These are phyloP conservation scores for Polydrusus cervinus DNA, from an alignment of 2,888 invertebrate genomes.

Conservation along the genomic window DNA sequence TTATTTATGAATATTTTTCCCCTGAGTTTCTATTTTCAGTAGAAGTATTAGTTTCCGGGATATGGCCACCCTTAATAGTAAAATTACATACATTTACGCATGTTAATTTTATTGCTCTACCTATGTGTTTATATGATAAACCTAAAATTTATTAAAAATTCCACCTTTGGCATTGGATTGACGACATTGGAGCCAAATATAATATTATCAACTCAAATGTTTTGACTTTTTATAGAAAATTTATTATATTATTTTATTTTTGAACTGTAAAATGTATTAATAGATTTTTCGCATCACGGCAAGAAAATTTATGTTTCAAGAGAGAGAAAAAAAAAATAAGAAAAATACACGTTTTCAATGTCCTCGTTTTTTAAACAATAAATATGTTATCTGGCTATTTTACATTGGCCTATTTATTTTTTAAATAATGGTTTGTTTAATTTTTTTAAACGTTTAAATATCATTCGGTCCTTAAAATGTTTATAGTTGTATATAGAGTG, in stretches of 20 bases:
- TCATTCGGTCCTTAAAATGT: conserved; percentile 12
- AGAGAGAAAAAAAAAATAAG: too few species aligned
- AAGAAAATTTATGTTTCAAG: background rate
- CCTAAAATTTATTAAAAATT: too few species aligned
- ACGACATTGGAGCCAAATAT: too few species aligned
- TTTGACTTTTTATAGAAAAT: conserved; percentile 14
- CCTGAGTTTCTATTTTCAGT: too few species aligned
- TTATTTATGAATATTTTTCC: too few species aligned
- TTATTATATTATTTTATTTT: conserved; percentile 3
- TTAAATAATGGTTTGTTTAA: conserved; percentile 12
- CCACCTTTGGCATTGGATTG: too few species aligned
- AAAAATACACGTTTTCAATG: background rate
- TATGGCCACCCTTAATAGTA: too few species aligned
- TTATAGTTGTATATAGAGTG: background rate
- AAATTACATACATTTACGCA: too few species aligned
- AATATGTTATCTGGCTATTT: background rate
- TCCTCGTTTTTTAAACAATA: conserved; percentile 11
- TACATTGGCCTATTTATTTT: conserved; percentile 16
- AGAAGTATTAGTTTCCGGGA: too few species aligned
- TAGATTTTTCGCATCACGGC: conserved; percentile 1
- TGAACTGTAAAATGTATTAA: background rate
- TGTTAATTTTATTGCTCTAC: too few species aligned
- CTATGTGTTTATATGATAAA: too few species aligned
- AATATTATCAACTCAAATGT: background rate
- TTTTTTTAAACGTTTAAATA: conserved; percentile 7